Base-by-base conservation (phyloP, 2,888 invertebrate genomes). In the Agriopis marginaria region DNA sequence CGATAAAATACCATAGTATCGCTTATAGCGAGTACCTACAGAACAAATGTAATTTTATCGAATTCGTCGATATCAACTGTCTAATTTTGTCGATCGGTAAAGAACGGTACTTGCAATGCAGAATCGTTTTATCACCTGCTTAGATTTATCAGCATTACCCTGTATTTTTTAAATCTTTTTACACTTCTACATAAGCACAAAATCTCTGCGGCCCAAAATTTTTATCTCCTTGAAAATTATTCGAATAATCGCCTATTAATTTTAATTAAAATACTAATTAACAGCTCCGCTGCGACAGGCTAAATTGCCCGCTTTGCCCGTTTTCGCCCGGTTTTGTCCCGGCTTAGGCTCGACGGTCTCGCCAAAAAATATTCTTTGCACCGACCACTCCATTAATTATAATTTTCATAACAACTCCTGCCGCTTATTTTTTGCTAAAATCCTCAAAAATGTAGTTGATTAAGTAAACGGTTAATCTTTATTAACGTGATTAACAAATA, bases 221-320 rank as follows among this genome's bases (percentile, higher is more conserved):
- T 80, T 84, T 82, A 82, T 82, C 83, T 84, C 82, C 84, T 85
- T 86, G 80, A 85, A 86, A 85, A 84, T 83, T 82, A 70, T 70
- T 66, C 66, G 76, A 87, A 86, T 90, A 90, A 90, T 91, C 84
- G 86, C 83, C 90, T 86, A 92, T 92, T 91, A 91, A 92, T 92
- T 88, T 89, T 88, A 89, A 92, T 92, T 91, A 89, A 89, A 89
- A 88, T 85, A 85, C 89, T 91, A 90, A 91, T 91, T 90, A 91
- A 89, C 86, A 83, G 78, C 82, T 79, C 77, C 82, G 83, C 79
- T 82, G 83, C 85, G 87, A 84, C 88, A 85, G 83, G 78, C 86
- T 87, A 89, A 91, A 91, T 91, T 89, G 86, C 81, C 83, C 83
- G 82, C 84, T 82, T 80, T 79, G 78, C 74, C 54, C 80, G 83